Conservation (phyloP, 2,888 invertebrate genomes). For the Argynnis bischoffii region DNA sequence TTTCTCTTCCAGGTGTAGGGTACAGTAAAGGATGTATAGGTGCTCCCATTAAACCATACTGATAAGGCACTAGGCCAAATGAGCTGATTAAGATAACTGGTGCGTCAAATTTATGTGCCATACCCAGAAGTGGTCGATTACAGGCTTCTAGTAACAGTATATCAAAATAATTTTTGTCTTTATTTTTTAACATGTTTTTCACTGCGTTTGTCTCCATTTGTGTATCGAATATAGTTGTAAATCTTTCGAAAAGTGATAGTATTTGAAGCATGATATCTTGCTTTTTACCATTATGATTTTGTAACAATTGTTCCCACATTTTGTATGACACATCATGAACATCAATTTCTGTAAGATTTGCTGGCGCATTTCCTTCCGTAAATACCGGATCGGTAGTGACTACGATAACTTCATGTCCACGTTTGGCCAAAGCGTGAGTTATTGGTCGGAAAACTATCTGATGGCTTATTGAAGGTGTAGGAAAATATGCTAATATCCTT, state of each 20-base stretch:
- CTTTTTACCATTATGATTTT: slow-evolving; percentile 28
- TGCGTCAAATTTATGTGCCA: slow-evolving; percentile 52
- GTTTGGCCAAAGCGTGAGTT: slow-evolving; percentile 51
- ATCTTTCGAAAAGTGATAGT: slow-evolving; percentile 4
- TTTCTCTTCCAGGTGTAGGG: slow-evolving; percentile 39
- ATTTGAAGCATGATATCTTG: slow-evolving; percentile 34
- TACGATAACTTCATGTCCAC: slow-evolving; percentile 63
- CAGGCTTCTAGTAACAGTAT: slow-evolving; percentile 54
- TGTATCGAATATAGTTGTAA: slow-evolving; percentile 36
- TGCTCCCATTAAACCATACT: slow-evolving; percentile 44
- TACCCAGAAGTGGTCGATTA: slow-evolving; percentile 43
- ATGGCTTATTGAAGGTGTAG: slow-evolving; percentile 60
- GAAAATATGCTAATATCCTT: slow-evolving; percentile 55
- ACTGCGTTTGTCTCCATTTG: slow-evolving; percentile 39
- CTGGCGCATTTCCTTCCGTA: slow-evolving; percentile 50
- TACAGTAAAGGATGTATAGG: slow-evolving; percentile 45
- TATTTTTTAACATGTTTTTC: slow-evolving; percentile 34
- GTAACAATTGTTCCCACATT: slow-evolving; percentile 39
- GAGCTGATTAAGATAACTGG: slow-evolving; percentile 58
- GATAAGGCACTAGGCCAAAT: slow-evolving; percentile 42
- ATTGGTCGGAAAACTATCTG: slow-evolving; percentile 49
- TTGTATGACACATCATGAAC: slow-evolving; percentile 56
- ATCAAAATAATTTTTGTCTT: slow-evolving; percentile 47
- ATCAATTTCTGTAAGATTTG: slow-evolving; percentile 57
- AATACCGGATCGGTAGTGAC: slow-evolving; percentile 56